Conservation (phyloP, 2,888 invertebrate species). For the Synergus japonicus region DNA sequence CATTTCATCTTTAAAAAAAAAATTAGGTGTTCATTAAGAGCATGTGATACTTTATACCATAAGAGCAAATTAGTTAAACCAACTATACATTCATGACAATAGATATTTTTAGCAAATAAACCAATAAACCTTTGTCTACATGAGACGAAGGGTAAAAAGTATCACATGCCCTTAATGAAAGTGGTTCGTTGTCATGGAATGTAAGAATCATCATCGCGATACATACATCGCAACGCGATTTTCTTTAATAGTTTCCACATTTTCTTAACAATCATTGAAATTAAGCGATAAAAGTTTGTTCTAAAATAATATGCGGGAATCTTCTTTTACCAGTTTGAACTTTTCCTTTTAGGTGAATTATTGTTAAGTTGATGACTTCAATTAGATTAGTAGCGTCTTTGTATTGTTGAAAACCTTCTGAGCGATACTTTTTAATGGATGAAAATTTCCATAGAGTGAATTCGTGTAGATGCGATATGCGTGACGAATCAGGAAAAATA, state of each 20-base stretch:
- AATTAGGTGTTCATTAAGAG: background rate
- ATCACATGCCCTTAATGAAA: background rate
- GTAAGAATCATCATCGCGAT: slow-evolving; percentile 1
- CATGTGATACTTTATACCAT: no score
- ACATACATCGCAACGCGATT: background rate
- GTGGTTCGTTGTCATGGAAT: background rate
- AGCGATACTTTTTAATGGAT: background rate
- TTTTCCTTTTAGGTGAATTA: slow-evolving; percentile 48
- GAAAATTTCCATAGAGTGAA: slow-evolving; percentile 49
- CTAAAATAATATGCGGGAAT: slow-evolving; percentile 16
- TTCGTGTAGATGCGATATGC: slow-evolving; percentile 50
- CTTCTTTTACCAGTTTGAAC: background rate
- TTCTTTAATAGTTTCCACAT: background rate
- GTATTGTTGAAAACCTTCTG: slow-evolving; percentile 1
- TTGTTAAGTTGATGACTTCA: background rate
- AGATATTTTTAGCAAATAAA: no score
- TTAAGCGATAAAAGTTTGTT: background rate
- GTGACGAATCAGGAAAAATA: slow-evolving; percentile 19
- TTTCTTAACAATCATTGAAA: background rate
- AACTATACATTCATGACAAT: no score
- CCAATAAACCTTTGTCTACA: no score
- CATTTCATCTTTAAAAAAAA: background rate
- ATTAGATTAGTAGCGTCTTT: background rate
- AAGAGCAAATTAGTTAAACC: no score
- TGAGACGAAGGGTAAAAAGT: no score